Evolutionary conservation across 2,113 vertebrate species (phyloP).

Genomic region (Cephalopterus ornatus): DNA sequence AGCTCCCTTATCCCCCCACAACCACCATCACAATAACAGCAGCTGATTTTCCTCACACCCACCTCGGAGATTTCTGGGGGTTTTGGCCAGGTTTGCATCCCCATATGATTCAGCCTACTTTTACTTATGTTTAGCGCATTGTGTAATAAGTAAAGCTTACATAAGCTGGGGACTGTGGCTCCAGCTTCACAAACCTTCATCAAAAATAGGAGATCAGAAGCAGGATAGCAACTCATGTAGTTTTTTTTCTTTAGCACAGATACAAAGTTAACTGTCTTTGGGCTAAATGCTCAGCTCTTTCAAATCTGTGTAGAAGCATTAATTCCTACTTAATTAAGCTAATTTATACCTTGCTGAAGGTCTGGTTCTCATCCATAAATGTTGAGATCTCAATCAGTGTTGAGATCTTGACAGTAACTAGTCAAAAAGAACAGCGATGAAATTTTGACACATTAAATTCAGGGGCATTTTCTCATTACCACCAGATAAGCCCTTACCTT

Average conservation of each 20-base stretch:
- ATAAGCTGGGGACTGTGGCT: conserved; percentile 45
- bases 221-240: not conserved
- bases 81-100: conserved; percentile 62
- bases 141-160: conserved; percentile 61
- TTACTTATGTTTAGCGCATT: conserved; percentile 63
- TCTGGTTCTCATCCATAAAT: not conserved
- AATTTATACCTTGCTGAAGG: conserved; percentile 9
- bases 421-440: not conserved
- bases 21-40: conserved; percentile 41
- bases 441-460: not conserved
- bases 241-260: not conserved
- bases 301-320: not conserved
- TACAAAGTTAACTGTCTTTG: not conserved
- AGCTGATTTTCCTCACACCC: conserved; percentile 68
- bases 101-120: conserved; percentile 67
- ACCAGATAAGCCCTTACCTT: not conserved
- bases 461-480: not conserved
- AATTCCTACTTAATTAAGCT: not conserved
- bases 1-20: conserved; percentile 43
- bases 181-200: conserved; percentile 39
- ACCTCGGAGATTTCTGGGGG: conserved; percentile 56
- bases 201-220: conserved; percentile 51
- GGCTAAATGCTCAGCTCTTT: not conserved
- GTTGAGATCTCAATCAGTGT: too few species aligned
- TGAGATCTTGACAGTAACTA: not conserved